These are phyloP conservation scores for Microhierax caerulescens DNA, from an alignment of 2,797 vertebrate genomes.

Conservation along the genomic window DNA sequence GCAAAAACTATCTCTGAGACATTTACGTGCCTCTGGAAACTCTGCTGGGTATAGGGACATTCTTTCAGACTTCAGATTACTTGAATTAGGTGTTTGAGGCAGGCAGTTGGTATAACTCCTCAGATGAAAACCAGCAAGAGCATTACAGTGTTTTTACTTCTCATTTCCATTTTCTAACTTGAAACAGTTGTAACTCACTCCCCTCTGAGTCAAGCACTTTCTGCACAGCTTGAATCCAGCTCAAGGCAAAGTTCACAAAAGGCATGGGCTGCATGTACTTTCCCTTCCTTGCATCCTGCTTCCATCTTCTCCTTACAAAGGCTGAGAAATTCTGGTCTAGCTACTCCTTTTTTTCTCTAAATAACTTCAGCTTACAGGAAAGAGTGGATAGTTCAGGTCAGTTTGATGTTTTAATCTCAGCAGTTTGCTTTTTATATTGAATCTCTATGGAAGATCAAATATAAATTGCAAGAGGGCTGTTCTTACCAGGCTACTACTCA, in stretches of 20 bases:
- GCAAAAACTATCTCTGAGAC: not conserved
- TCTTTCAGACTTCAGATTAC: not conserved
- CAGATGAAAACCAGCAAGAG: not conserved
- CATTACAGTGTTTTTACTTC: not conserved
- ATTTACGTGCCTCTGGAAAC: not conserved
- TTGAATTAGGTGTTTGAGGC: not conserved
- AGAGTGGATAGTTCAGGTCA: not conserved
- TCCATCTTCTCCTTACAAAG: not conserved
- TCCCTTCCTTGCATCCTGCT: not conserved
- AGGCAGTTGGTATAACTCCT: not conserved
- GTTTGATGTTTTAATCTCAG: not conserved
- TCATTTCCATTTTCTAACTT: not conserved
- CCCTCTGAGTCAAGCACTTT: not conserved
- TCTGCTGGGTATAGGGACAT: not conserved
- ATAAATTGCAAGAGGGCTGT: not conserved
- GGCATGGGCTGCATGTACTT: rapidly evolving
- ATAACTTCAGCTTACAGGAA: not conserved
- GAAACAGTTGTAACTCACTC: not conserved
- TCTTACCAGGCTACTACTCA: not conserved
- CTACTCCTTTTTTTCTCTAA: not conserved
- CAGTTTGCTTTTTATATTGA: not conserved
- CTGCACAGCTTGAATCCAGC: not conserved
- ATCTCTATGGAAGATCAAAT: not conserved
- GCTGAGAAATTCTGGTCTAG: not conserved
- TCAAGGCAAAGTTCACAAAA: not conserved